Percentiles rank a stretch among this genome's conserved stretches.
These are phyloP conservation scores for Pangasius djambal DNA, from an alignment of 2,797 vertebrate species.

Conservation along the genomic window DNA sequence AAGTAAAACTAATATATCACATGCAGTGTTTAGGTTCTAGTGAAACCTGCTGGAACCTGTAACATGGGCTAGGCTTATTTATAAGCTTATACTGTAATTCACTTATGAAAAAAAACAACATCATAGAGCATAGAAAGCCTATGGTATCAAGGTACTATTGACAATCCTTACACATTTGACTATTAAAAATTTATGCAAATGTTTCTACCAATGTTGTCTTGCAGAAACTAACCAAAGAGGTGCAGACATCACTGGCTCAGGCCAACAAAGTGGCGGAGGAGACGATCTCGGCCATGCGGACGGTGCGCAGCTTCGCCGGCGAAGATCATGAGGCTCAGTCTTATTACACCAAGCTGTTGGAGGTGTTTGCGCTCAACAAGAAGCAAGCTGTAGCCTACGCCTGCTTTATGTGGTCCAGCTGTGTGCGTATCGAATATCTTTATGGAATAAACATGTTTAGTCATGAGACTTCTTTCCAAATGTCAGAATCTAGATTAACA, in stretches of 20 bases:
- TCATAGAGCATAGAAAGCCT: background rate
- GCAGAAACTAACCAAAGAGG: constrained; percentile 89
- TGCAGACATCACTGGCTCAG: constrained; percentile 88
- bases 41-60: background rate
- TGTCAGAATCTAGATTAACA: background rate
- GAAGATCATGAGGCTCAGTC: constrained; percentile 83
- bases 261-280: constrained; percentile 94
- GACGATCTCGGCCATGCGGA: constrained; percentile 92
- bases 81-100: background rate
- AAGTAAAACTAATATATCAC: background rate
- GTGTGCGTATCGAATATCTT: constrained; percentile 72
- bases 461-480: background rate
- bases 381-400: constrained; percentile 88
- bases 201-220: background rate
- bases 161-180: background rate
- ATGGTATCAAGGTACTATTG: background rate
- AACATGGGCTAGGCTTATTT: background rate
- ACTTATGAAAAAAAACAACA: background rate
- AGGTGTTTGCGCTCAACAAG: constrained; percentile 88
- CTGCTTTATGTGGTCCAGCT: constrained; percentile 90
- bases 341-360: constrained; percentile 81
- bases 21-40: background rate
- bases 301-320: constrained; percentile 92
- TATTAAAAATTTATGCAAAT: background rate
- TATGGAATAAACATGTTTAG: background rate